phyloP scores from a whole-genome alignment of 2,888 invertebrate genomes.

The Syrphus vitripennis region DNA sequence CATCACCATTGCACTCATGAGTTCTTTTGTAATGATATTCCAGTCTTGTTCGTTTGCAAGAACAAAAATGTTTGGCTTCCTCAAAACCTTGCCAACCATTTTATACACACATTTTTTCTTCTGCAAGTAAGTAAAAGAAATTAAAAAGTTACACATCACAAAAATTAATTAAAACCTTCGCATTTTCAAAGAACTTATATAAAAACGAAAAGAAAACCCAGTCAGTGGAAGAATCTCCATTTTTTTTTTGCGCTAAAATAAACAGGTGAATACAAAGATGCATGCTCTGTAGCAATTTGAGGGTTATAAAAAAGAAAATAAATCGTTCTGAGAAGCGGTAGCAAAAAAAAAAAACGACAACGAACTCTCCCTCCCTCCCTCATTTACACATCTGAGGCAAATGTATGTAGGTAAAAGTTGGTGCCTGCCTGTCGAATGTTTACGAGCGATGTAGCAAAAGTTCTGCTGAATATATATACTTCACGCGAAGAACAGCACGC shows the following conservation, averaged over 20 bases:
- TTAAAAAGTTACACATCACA: slow-evolving; percentile 47
- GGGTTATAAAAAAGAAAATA: slow-evolving; percentile 56
- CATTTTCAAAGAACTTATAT: slow-evolving; percentile 20
- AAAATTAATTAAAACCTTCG: slow-evolving; percentile 59
- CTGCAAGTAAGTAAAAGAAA: slow-evolving; percentile 8
- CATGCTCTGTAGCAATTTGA: slow-evolving; percentile 41
- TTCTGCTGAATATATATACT: not conserved
- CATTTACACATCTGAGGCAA: not conserved
- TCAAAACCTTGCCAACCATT: not conserved
- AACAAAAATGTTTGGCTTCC: not conserved
- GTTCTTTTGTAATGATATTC: not conserved
- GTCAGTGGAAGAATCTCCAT: not conserved
- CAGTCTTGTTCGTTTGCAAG: not conserved
- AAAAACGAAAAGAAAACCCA: not conserved
- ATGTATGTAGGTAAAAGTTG: not conserved
- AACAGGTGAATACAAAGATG: slow-evolving; percentile 54
- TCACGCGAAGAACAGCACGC: not conserved
- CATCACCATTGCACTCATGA: not conserved
- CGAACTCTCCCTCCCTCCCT: not conserved
- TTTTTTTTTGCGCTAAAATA: slow-evolving; percentile 6
- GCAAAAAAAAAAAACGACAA: not conserved
- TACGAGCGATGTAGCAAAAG: not conserved
- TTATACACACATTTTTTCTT: too few relatives aligned
- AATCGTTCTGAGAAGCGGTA: slow-evolving; percentile 28
- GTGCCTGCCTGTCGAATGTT: slow-evolving; percentile 3